Conservation (phyloP, 2,888 invertebrate species). For the Malacosoma neustria region DNA sequence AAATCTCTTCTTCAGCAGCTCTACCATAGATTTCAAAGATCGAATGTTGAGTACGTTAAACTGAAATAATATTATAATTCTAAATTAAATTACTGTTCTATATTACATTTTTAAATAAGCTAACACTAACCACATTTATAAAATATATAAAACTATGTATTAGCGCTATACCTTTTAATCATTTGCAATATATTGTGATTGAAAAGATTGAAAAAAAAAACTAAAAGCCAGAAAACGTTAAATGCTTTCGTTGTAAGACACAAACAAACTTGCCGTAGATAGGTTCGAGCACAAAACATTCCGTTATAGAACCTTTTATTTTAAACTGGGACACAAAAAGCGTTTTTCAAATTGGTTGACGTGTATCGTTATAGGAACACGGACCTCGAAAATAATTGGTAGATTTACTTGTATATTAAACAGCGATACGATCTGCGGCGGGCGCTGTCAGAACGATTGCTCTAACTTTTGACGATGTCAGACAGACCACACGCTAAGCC, state of each 20-base stretch:
- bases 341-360: neutral
- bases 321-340: neutral
- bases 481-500: conserved; percentile 50
- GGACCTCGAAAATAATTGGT: conserved; percentile 23
- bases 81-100: no score
- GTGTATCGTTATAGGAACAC: neutral
- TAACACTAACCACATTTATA: no score
- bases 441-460: conserved; percentile 46
- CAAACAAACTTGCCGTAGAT: neutral
- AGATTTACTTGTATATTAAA: conserved; percentile 47
- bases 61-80: no score
- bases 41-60: no score
- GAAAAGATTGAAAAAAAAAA: no score
- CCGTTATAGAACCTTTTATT: neutral
- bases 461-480: conserved; percentile 26
- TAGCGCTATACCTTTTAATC: no score
- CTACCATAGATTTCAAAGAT: no score
- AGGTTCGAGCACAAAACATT: neutral
- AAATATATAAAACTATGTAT: no score
- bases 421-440: conserved; percentile 44
- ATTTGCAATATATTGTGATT: no score
- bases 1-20: no score
- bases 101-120: no score
- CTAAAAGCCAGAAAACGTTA: neutral
- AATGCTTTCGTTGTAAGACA: neutral